Percentiles rank a stretch among this genome's conserved stretches.
Conservation (phyloP, 2,113 vertebrate genomes). For the Ochotona princeps region DNA sequence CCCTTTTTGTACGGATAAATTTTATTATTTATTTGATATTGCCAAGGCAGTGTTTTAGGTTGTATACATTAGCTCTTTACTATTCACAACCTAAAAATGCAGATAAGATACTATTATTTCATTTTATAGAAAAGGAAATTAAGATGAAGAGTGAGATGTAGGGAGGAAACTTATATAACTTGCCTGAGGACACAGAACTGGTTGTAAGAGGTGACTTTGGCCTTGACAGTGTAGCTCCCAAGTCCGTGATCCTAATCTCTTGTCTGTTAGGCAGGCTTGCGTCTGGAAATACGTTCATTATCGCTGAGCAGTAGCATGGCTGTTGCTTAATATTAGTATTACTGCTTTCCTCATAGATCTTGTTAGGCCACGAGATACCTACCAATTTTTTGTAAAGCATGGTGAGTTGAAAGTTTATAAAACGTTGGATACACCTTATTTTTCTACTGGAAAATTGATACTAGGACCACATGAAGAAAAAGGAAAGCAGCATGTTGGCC, state of each 20-base stretch:
- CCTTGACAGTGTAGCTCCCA: not conserved
- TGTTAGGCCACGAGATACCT: conserved; percentile 72
- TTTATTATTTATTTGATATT: no score
- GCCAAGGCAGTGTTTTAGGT: conserved; percentile 29
- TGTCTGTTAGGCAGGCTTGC: conserved; percentile 22
- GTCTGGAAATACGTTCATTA: conserved; percentile 32
- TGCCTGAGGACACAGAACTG: not conserved
- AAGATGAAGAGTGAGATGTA: not conserved
- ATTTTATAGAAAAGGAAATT: conserved; percentile 52
- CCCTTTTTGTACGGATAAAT: no score
- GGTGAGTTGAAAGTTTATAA: conserved; percentile 83
- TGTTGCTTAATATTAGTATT: conserved; percentile 17
- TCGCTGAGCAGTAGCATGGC: not conserved
- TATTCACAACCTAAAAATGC: conserved; percentile 5
- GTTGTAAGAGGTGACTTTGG: not conserved
- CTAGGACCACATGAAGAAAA: conserved; percentile 88
- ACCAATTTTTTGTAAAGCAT: conserved; percentile 67
- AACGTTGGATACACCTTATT: conserved; percentile 81
- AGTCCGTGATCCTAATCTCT: not conserved
- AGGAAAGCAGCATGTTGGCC: conserved; percentile 84
- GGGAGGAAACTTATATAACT: not conserved
- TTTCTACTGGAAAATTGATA: conserved; percentile 86
- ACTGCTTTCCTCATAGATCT: conserved; percentile 82
- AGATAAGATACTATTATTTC: not conserved
- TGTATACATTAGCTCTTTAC: not conserved